Conservation (phyloP, 2,113 vertebrate species). For the Neopipo cinnamomea region DNA sequence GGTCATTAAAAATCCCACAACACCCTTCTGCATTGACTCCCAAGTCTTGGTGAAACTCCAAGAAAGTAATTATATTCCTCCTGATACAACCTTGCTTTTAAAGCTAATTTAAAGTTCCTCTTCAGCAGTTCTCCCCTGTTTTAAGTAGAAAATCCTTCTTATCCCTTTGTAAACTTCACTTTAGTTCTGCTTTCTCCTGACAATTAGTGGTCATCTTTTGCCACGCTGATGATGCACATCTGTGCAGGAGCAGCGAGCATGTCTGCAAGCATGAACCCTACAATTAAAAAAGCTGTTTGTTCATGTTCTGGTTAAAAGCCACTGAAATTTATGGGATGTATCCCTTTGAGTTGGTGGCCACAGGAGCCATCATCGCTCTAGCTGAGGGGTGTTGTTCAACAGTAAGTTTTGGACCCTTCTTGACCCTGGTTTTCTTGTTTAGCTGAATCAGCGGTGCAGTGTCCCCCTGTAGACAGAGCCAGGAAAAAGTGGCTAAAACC, state of each 20-base stretch:
- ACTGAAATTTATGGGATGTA: neutral
- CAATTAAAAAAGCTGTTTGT: neutral
- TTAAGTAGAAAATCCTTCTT: constrained; percentile 17
- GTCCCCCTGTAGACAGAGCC: neutral
- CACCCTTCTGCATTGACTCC: constrained; percentile 43
- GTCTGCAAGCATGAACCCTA: neutral
- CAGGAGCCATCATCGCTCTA: neutral
- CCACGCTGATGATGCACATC: neutral
- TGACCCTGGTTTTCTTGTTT: neutral
- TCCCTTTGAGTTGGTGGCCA: neutral
- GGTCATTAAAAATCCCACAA: constrained; percentile 47
- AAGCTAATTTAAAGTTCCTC: constrained; percentile 32
- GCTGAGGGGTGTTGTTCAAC: neutral
- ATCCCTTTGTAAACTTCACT: constrained; percentile 32
- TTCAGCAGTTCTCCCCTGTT: neutral
- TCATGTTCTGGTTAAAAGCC: neutral
- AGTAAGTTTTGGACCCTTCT: neutral
- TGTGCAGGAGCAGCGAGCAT: rapidly evolving
- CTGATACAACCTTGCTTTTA: neutral
- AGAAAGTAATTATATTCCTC: constrained; percentile 14
- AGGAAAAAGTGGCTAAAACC: neutral
- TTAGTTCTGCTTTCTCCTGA: neutral
- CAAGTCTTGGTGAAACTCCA: constrained; percentile 36
- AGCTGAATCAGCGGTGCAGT: neutral
- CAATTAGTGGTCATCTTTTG: neutral